Evolutionary conservation across 2,113 vertebrate species (phyloP).

Genomic region (Burhinus bistriatus): DNA sequence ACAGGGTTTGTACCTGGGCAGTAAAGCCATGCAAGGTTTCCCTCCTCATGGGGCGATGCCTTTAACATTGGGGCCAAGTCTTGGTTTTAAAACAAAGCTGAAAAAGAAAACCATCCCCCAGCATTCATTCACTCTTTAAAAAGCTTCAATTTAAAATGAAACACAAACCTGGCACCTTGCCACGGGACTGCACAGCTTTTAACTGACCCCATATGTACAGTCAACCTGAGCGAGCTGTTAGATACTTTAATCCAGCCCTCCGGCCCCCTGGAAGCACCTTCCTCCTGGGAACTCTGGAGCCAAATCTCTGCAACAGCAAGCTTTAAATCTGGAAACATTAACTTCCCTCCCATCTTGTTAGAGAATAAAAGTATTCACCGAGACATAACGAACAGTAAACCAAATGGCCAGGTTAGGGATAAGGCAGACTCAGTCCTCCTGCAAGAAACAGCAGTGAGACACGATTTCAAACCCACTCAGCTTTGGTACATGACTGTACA

Average conservation of each 20-base stretch:
- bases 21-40: neutral
- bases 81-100: neutral
- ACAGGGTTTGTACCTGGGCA: too few relatives aligned
- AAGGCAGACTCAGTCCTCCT: neutral
- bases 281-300: slow-evolving; percentile 63
- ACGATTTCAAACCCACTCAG: neutral
- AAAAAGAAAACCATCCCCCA: neutral
- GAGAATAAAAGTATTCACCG: neutral
- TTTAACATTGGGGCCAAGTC: neutral
- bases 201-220: slow-evolving; percentile 56
- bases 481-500: neutral
- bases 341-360: slow-evolving; percentile 45
- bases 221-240: slow-evolving; percentile 37
- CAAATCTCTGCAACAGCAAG: slow-evolving; percentile 44
- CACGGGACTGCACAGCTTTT: slow-evolving; percentile 54
- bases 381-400: neutral
- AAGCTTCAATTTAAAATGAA: neutral
- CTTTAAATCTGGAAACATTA: slow-evolving; percentile 64
- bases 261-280: slow-evolving; percentile 48
- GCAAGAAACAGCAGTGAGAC: neutral
- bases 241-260: slow-evolving; percentile 57
- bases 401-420: neutral
- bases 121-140: neutral
- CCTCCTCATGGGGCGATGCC: neutral
- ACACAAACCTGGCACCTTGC: slow-evolving; percentile 35